phyloP scores from a whole-genome alignment of 2,888 invertebrate species.

The Ctenicera cuprea region DNA sequence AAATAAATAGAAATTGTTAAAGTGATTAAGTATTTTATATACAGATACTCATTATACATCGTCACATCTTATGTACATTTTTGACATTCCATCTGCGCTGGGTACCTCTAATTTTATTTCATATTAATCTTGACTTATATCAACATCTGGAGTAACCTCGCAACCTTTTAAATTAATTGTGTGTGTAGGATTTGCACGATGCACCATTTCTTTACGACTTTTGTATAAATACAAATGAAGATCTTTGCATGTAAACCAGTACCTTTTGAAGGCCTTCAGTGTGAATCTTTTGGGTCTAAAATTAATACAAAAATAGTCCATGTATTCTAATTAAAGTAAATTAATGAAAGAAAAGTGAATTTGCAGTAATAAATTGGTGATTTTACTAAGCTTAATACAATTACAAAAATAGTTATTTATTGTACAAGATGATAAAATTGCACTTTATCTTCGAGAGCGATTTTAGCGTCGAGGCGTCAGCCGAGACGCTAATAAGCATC shows the following conservation, averaged over 20 bases:
- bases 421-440: too few relatives aligned
- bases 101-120: slow-evolving; percentile 97
- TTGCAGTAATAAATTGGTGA: too few relatives aligned
- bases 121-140: slow-evolving; percentile 92
- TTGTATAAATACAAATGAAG: slow-evolving; percentile 91
- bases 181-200: slow-evolving; percentile 81
- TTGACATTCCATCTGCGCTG: slow-evolving; percentile 94
- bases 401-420: too few relatives aligned
- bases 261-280: slow-evolving; percentile 94
- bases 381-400: too few relatives aligned
- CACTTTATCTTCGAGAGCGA: too few relatives aligned
- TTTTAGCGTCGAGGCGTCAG: too few relatives aligned
- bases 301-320: slow-evolving; percentile 38
- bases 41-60: too few relatives aligned
- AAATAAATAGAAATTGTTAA: too few relatives aligned
- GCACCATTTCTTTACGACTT: slow-evolving; percentile 84
- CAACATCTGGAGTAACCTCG: slow-evolving; percentile 98
- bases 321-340: slow-evolving; percentile 9
- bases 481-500: too few relatives aligned
- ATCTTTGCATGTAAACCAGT: slow-evolving; percentile 97
- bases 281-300: slow-evolving; percentile 95
- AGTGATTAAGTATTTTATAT: too few relatives aligned
- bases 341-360: too few relatives aligned
- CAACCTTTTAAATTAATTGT: slow-evolving; percentile 92
- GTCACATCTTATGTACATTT: slow-evolving; percentile 97